Evolutionary conservation across 2,113 vertebrate genomes (phyloP).

Genomic region (Zosterops japonicus): DNA sequence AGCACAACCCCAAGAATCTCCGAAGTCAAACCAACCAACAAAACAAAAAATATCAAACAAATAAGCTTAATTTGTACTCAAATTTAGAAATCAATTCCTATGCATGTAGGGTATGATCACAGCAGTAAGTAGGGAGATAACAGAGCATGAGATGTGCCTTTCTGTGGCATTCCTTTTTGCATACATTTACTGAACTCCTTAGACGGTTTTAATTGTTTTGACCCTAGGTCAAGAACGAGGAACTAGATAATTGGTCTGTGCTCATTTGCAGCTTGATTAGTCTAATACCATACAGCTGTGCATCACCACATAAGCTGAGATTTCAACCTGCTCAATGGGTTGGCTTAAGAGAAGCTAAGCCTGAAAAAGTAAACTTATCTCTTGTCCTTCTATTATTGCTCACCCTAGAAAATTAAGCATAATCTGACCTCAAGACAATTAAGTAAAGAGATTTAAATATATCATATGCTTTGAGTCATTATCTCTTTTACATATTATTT

Average conservation of each 20-base stretch:
- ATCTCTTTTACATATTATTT: not conserved
- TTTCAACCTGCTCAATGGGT: not conserved
- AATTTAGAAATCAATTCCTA: not conserved
- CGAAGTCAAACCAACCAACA: not conserved
- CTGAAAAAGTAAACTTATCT: not conserved
- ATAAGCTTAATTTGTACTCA: not conserved
- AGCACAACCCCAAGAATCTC: not conserved
- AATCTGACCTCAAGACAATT: not conserved
- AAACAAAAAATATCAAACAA: not conserved
- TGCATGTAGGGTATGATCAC: not conserved
- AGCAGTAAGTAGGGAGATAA: not conserved
- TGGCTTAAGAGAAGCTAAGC: not conserved
- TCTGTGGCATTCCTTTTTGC: not conserved
- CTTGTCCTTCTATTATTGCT: not conserved
- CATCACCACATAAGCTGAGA: not conserved
- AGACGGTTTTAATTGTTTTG: slow-evolving; percentile 23
- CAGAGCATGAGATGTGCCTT: not conserved
- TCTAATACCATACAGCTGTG: not conserved
- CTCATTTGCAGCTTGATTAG: slow-evolving; percentile 1
- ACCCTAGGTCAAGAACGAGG: not conserved
- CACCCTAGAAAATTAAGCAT: not conserved
- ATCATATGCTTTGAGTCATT: not conserved
- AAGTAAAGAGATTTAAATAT: not conserved
- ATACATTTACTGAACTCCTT: not conserved
- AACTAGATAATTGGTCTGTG: slow-evolving; percentile 2